Conservation (phyloP, 2,888 invertebrate species). For the Habroteleia sp. region DNA sequence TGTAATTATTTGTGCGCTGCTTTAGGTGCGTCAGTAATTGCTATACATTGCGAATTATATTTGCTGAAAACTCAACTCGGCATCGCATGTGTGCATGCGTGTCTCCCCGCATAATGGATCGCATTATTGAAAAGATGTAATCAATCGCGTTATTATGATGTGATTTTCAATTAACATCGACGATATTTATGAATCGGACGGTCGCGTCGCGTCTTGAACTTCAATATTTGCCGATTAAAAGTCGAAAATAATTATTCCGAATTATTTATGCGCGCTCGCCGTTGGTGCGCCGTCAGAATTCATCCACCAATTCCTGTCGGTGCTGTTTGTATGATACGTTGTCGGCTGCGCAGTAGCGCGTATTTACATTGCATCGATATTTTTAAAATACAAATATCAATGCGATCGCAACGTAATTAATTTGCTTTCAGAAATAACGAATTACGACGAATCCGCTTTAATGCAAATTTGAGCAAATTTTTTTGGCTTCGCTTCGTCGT, state of each 20-base stretch:
- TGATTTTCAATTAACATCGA: constrained; percentile 37
- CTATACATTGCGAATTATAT: constrained; percentile 61
- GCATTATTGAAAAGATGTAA: constrained; percentile 33
- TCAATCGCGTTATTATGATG: constrained; percentile 41
- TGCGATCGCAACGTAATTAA: constrained; percentile 1
- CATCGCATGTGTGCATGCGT: background rate
- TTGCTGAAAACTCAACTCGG: constrained; percentile 50
- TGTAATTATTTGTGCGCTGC: constrained; percentile 62
- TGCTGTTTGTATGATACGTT: background rate
- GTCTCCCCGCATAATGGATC: constrained; percentile 5
- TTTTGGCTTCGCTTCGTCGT: background rate
- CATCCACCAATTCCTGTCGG: constrained; percentile 6
- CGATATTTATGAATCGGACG: constrained; percentile 24
- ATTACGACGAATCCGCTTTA: background rate
- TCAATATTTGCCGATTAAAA: constrained; percentile 11
- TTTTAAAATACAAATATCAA: constrained; percentile 6
- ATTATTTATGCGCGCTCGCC: background rate
- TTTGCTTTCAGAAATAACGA: background rate
- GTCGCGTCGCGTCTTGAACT: background rate
- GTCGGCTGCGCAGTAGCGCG: background rate
- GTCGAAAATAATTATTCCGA: constrained; percentile 7
- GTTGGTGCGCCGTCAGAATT: background rate
- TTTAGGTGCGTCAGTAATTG: constrained; percentile 56
- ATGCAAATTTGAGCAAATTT: background rate
- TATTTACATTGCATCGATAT: background rate